These are phyloP conservation scores for Athene noctua DNA, from an alignment of 2,113 vertebrate genomes.

Conservation along the genomic window DNA sequence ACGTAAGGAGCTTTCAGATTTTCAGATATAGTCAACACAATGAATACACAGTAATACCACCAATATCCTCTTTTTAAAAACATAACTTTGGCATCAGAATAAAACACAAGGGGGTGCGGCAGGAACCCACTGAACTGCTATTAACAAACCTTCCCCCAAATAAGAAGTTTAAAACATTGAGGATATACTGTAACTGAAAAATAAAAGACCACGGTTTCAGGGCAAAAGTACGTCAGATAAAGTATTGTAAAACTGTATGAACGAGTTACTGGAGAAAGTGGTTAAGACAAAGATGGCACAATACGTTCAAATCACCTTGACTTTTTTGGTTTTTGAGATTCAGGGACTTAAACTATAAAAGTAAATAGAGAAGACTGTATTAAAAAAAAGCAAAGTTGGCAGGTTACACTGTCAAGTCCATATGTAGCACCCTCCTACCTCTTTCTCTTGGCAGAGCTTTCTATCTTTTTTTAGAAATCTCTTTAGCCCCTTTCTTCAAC, in stretches of 20 bases:
- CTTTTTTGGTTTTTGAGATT: not conserved
- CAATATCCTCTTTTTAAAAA: not conserved
- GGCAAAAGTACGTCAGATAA: not conserved
- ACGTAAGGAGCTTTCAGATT: not conserved
- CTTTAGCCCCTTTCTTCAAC: not conserved
- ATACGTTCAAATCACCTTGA: not conserved
- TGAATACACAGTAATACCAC: not conserved
- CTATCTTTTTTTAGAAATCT: not conserved
- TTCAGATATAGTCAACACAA: not conserved
- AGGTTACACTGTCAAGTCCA: not conserved
- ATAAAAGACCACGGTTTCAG: not conserved
- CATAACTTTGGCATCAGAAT: not conserved
- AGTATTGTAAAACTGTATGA: not conserved
- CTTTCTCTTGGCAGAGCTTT: not conserved
- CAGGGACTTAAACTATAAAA: not conserved
- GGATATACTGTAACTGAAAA: not conserved
- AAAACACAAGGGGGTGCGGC: not conserved
- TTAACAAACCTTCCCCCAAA: not conserved
- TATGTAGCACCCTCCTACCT: rapidly evolving
- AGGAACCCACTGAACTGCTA: not conserved
- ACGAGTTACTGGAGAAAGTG: not conserved
- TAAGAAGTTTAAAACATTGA: not conserved
- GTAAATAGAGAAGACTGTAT: not conserved
- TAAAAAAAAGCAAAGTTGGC: not conserved
- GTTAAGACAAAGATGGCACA: not conserved